phyloP scores from a whole-genome alignment of 2,113 vertebrate species.

The Melospiza georgiana region DNA sequence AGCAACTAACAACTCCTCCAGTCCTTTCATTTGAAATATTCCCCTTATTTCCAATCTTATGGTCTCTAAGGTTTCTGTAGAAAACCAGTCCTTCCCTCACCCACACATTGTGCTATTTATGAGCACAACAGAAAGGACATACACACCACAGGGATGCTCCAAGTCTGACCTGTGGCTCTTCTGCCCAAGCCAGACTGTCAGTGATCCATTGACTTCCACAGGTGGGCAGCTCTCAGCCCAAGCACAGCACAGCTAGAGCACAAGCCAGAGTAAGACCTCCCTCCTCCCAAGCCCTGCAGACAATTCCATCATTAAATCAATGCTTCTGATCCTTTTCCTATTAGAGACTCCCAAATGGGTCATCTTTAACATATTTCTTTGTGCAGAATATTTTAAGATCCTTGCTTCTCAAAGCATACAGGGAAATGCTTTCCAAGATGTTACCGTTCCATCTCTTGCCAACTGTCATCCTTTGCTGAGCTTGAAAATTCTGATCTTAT shows the following conservation, averaged over 20 bases:
- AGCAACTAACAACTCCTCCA: neutral
- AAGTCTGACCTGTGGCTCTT: neutral
- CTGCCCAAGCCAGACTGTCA: neutral
- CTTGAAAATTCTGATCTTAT: neutral
- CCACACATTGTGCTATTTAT: rapidly evolving
- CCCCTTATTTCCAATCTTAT: neutral
- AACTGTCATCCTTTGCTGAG: neutral
- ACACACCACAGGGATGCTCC: neutral
- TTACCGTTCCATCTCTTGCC: neutral
- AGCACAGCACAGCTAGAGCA: neutral
- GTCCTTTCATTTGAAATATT: neutral
- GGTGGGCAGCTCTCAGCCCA: neutral
- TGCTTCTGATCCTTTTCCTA: neutral
- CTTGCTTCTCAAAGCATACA: neutral
- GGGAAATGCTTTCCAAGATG: neutral
- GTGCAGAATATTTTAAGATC: neutral
- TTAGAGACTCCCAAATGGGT: neutral
- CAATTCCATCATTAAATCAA: neutral
- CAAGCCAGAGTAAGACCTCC: neutral
- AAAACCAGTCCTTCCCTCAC: neutral
- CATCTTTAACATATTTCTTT: neutral
- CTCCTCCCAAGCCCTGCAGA: neutral
- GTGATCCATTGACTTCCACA: neutral
- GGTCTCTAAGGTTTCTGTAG: neutral
- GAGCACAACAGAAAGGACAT: neutral